These are phyloP conservation scores for Poecilia velifera DNA, from an alignment of 2,797 vertebrate species.

Conservation along the genomic window DNA sequence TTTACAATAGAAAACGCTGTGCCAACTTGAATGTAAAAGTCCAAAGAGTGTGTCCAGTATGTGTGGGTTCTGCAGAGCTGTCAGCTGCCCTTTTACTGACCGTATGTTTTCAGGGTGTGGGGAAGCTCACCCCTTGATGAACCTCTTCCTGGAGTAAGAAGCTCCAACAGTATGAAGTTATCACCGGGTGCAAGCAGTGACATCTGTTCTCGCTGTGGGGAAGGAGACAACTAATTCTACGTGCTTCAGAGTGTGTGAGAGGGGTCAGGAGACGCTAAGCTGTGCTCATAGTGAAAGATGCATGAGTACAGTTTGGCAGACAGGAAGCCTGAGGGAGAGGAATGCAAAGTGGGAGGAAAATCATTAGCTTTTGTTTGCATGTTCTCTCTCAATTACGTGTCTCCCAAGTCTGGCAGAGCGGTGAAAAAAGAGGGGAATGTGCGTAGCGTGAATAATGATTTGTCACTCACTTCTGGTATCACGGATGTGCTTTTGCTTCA, in stretches of 20 bases:
- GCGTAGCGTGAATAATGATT: slow-evolving; percentile 46
- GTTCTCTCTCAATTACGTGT: slow-evolving; percentile 70
- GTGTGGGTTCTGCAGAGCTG: too few relatives aligned
- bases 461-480: slow-evolving; percentile 50
- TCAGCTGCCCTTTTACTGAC: too few relatives aligned
- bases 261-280: slow-evolving; percentile 54
- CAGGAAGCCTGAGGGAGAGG: slow-evolving; percentile 48
- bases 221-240: slow-evolving; percentile 37
- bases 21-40: too few relatives aligned
- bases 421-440: slow-evolving; percentile 31
- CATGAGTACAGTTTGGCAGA: slow-evolving; percentile 50
- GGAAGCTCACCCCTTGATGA: too few relatives aligned
- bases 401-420: slow-evolving; percentile 49
- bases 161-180: slow-evolving; percentile 18
- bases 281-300: slow-evolving; percentile 65
- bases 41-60: too few relatives aligned
- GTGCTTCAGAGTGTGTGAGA: slow-evolving; percentile 19
- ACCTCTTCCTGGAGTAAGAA: neutral
- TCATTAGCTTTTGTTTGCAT: slow-evolving; percentile 75
- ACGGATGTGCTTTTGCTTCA: slow-evolving; percentile 42
- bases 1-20: too few relatives aligned
- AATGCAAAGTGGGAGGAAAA: slow-evolving; percentile 69
- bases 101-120: too few relatives aligned
- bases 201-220: slow-evolving; percentile 31
- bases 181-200: slow-evolving; percentile 27